These are phyloP conservation scores for Scartelaos histophorus DNA, from an alignment of 2,113 vertebrate species.

Conservation along the genomic window DNA sequence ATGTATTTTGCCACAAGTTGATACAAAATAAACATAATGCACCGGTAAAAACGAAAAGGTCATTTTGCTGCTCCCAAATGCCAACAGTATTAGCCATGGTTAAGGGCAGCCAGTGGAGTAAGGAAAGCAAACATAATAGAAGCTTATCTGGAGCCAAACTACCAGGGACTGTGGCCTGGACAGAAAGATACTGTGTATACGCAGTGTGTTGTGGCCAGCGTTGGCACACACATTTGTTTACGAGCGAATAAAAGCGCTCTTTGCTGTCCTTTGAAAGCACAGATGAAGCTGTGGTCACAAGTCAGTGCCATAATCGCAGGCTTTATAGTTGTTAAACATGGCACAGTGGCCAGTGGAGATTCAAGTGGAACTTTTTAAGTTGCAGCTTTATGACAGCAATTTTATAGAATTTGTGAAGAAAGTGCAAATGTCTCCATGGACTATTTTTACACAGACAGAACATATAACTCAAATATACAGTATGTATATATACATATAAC, in stretches of 20 bases:
- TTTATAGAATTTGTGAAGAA: neutral
- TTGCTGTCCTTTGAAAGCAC: slow-evolving; percentile 43
- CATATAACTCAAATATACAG: neutral
- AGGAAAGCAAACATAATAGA: slow-evolving; percentile 53
- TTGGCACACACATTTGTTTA: slow-evolving; percentile 38
- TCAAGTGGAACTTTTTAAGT: neutral
- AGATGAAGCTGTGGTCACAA: slow-evolving; percentile 18
- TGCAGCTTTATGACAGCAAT: neutral
- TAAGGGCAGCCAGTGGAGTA: slow-evolving; percentile 39
- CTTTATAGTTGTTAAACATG: slow-evolving; percentile 34
- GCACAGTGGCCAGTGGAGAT: slow-evolving; percentile 8
- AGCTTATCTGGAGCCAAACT: slow-evolving; percentile 43
- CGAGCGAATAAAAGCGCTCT: slow-evolving; percentile 42
- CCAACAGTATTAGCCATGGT: slow-evolving; percentile 47
- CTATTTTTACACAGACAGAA: neutral
- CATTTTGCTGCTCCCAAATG: slow-evolving; percentile 41
- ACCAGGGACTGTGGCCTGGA: slow-evolving; percentile 48
- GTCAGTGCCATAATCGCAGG: slow-evolving; percentile 3
- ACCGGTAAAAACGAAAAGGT: slow-evolving; percentile 41
- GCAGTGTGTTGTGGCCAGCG: slow-evolving; percentile 14
- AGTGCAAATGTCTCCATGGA: neutral
- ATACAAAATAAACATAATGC: slow-evolving; percentile 48
- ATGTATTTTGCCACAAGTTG: slow-evolving; percentile 15
- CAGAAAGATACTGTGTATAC: slow-evolving; percentile 57
- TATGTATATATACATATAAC: too few species aligned